phyloP scores from a whole-genome alignment of 2,888 invertebrate genomes.

The Ypsolopha sequella region DNA sequence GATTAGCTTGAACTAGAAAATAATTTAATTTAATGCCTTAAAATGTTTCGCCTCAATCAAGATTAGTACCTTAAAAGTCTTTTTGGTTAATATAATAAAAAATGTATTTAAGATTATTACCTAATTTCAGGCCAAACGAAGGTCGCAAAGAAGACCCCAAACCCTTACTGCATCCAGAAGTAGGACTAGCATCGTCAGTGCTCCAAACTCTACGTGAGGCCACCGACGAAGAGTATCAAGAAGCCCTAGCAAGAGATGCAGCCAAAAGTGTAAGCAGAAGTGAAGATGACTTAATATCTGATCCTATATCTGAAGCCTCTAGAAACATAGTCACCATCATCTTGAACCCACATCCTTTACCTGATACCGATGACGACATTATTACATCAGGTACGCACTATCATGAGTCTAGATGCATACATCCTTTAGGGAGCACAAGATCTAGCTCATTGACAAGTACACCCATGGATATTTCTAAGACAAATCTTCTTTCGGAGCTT shows the following conservation, averaged over 20 bases:
- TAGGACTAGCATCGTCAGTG: slow-evolving; percentile 51
- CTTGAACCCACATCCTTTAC: slow-evolving; percentile 23
- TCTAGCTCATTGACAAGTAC: background rate
- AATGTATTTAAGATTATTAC: background rate
- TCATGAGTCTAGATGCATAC: slow-evolving; percentile 31
- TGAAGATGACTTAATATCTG: slow-evolving; percentile 8
- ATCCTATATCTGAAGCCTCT: slow-evolving; percentile 23
- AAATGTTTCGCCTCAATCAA: too few relatives aligned
- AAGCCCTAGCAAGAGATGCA: slow-evolving; percentile 45
- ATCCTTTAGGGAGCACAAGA: slow-evolving; percentile 17
- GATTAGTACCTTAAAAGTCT: too few relatives aligned
- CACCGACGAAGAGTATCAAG: slow-evolving; percentile 51
- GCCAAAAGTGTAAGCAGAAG: slow-evolving; percentile 15
- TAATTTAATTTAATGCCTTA: background rate
- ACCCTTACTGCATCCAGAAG: slow-evolving; percentile 52
- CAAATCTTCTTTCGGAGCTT: too few relatives aligned
- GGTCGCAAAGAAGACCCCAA: slow-evolving; percentile 30
- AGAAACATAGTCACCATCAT: slow-evolving; percentile 37
- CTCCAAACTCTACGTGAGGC: slow-evolving; percentile 48
- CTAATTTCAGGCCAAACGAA: slow-evolving; percentile 23
- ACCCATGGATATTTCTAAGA: too few relatives aligned
- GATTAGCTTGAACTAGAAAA: background rate
- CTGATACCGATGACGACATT: slow-evolving; percentile 18
- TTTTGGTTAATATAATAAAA: too few relatives aligned
- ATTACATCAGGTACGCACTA: slow-evolving; percentile 33